Evolutionary conservation across 2,113 vertebrate species (phyloP), one percentile per base, ranked within the genome.

Genomic region (Rana temporaria): DNA sequence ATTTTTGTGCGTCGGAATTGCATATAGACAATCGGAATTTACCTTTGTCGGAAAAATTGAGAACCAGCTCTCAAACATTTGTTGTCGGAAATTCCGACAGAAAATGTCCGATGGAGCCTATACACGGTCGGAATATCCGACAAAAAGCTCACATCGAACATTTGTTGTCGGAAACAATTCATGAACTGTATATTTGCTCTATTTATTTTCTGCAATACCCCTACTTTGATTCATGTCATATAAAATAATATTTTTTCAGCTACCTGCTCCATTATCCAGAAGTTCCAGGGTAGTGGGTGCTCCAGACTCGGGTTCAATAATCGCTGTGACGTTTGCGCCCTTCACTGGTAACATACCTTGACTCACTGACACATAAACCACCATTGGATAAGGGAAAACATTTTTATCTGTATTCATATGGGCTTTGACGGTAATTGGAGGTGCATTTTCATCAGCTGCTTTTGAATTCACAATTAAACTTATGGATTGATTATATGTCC

Each of bases 231-330:
- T 34, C 32, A 34, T 34, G 3, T 34, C 32, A 34, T 34, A 34
- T 6, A 34, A 34, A 34, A n/a, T n/a, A 34, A 6, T 34, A 3
- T 34, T 4, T 34, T 34, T 34, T 6, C 42, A 42, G 4, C 87
- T 87, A 94, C 91, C 93, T 90, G 86, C 75, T 12, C 92, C 92
- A 4, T 89, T 90, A 86, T 94, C 93, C 67, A 84, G 52, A 18
- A 94, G 90, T 26, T 87, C 53, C 63, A 92, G 0, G 4, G 3
- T 26, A 34, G 70, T 38, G 85, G 62, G 0, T 18, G 15, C 0
- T 68, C 85, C 89, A 22, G 5, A 26, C 4, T 85, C 20, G 0
- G 79, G 72, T 88, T 92, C 90, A 84, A 93, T 71, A 18, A 57
- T 76, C 9, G 91, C 92, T 57, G 19, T 90, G 73, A 94, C 93